These are phyloP conservation scores for Clitarchus hookeri DNA, from an alignment of 2,888 invertebrate genomes.

Conservation along the genomic window DNA sequence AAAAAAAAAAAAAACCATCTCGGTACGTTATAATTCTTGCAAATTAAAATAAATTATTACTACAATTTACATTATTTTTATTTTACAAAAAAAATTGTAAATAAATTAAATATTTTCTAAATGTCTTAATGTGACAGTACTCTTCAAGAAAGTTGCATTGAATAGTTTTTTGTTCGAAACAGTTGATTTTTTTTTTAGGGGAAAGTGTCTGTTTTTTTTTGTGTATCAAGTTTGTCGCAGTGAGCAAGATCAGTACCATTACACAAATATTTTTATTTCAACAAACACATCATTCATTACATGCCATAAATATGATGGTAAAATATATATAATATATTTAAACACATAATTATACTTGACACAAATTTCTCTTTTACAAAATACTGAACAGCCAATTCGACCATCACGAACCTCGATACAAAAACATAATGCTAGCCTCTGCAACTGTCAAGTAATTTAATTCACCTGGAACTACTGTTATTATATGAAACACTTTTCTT, in stretches of 20 bases:
- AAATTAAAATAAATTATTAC: too few species aligned
- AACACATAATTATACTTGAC: conserved; percentile 4
- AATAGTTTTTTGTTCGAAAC: too few species aligned
- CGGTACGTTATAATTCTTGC: too few species aligned
- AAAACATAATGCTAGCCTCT: conserved; percentile 14
- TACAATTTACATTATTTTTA: too few species aligned
- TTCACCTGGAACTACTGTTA: background rate
- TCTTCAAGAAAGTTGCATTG: too few species aligned
- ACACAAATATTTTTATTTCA: conserved; percentile 14
- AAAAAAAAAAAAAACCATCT: too few species aligned
- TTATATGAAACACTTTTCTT: background rate
- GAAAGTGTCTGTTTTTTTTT: too few species aligned
- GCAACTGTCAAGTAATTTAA: background rate
- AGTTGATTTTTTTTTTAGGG: too few species aligned
- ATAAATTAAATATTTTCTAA: too few species aligned
- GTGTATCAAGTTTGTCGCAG: background rate
- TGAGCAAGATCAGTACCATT: background rate
- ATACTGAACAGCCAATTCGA: conserved; percentile 10
- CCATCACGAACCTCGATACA: background rate
- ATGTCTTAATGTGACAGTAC: too few species aligned
- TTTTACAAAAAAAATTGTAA: too few species aligned
- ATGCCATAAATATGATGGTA: conserved; percentile 7
- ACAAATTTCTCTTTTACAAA: conserved; percentile 14
- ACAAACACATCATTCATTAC: conserved; percentile 14
- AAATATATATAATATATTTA: background rate